Conservation (phyloP, 2,888 invertebrate genomes). For the Hirtodrosophila confusa region DNA sequence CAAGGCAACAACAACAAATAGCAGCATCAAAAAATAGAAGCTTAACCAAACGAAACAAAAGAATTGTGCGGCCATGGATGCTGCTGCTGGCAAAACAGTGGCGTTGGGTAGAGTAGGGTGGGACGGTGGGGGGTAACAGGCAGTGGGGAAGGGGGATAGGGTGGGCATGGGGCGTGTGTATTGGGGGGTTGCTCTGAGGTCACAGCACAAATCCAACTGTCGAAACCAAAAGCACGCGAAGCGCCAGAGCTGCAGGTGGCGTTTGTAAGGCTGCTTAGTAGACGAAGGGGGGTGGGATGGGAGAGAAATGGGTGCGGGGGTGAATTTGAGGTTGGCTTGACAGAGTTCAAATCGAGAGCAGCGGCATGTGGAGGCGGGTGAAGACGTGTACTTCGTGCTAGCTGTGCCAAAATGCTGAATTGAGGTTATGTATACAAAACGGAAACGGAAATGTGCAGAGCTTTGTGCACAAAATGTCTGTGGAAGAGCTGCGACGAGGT, state of each 20-base stretch:
- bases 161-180: conserved; percentile 22
- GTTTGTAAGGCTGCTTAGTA: conserved; percentile 59
- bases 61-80: conserved; percentile 57
- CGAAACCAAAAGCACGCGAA: conserved; percentile 81
- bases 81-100: conserved; percentile 6
- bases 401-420: conserved; percentile 75
- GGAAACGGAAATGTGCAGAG: conserved; percentile 80
- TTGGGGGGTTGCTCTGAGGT: conserved; percentile 68
- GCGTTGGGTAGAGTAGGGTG: neutral
- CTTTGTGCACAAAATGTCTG: conserved; percentile 79
- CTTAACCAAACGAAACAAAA: conserved; percentile 68
- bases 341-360: conserved; percentile 45
- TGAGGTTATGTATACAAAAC: conserved; percentile 82
- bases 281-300: neutral
- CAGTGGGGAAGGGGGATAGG: neutral
- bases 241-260: conserved; percentile 76
- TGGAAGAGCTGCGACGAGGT: conserved; percentile 21
- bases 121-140: neutral
- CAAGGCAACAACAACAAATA: conserved; percentile 48
- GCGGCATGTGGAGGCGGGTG: conserved; percentile 5
- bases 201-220: conserved; percentile 80
- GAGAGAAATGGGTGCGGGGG: neutral
- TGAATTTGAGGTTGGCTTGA: conserved; percentile 38
- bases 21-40: conserved; percentile 45
- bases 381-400: conserved; percentile 49